Percentiles rank a stretch among this genome's conserved stretches.
Conservation (phyloP, 2,113 vertebrate genomes). For the Empidonax traillii region DNA sequence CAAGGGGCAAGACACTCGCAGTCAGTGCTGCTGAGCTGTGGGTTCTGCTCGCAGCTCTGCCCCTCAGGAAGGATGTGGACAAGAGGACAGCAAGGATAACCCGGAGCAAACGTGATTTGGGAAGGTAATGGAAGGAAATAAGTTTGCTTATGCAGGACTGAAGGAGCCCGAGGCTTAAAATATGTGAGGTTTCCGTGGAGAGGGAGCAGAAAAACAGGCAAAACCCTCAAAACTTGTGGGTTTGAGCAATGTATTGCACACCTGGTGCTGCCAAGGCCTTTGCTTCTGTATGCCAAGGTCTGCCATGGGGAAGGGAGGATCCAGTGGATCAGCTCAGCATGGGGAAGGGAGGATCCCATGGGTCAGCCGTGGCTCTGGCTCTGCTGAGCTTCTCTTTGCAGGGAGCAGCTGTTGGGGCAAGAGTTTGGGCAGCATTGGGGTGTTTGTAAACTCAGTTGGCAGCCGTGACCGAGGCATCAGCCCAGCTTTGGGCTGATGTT, state of each 20-base stretch:
- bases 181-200: background rate
- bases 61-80: background rate
- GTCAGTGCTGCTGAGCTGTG: background rate
- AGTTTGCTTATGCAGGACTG: background rate
- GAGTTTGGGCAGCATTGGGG: fast-evolving
- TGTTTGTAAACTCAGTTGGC: background rate
- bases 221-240: background rate
- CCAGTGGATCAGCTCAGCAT: background rate
- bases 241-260: background rate
- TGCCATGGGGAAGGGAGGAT: background rate
- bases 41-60: background rate
- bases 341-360: background rate
- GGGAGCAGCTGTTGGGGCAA: background rate
- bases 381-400: background rate
- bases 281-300: fast-evolving
- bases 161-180: background rate
- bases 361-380: background rate
- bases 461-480: fast-evolving
- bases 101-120: background rate
- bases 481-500: background rate
- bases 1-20: background rate
- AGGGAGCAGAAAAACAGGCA: background rate
- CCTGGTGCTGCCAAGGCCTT: fast-evolving
- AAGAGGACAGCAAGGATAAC: background rate
- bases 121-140: background rate